phyloP scores from a whole-genome alignment of 2,888 invertebrate species.

The Harpagoxenus sublaevis region DNA sequence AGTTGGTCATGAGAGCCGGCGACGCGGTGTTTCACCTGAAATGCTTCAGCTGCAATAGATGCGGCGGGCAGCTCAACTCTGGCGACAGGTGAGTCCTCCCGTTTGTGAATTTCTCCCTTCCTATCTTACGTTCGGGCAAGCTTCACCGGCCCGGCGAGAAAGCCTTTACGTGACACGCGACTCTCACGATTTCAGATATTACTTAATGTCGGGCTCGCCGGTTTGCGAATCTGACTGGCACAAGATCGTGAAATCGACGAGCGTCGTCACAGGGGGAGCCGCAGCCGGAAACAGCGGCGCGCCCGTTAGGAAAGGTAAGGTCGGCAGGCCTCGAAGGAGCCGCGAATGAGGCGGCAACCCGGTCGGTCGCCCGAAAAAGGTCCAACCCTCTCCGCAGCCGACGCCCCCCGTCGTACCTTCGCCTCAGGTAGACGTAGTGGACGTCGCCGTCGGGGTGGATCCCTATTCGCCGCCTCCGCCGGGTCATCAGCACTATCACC shows the following conservation, averaged over 20 bases:
- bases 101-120: not conserved
- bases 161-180: not conserved
- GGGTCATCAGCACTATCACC: conserved; percentile 85
- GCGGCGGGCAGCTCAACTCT: conserved; percentile 94
- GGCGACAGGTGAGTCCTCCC: conserved; percentile 92
- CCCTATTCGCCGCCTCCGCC: conserved; percentile 86
- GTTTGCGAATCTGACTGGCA: conserved; percentile 99
- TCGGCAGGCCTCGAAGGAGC: conserved; percentile 95
- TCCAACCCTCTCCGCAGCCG: conserved; percentile 82
- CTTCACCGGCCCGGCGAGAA: too few relatives aligned
- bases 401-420: conserved; percentile 77
- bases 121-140: not conserved
- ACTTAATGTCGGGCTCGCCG: conserved; percentile 95
- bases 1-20: conserved; percentile 96
- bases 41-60: conserved; percentile 98
- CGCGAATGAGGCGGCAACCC: conserved; percentile 92
- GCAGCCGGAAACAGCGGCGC: conserved; percentile 89
- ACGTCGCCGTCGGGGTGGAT: conserved; percentile 78
- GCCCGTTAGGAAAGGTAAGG: conserved; percentile 95
- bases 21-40: conserved; percentile 96
- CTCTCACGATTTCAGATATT: conserved; percentile 89
- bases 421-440: conserved; percentile 75
- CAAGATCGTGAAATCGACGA: conserved; percentile 92
- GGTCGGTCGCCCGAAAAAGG: conserved; percentile 86
- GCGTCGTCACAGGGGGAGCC: conserved; percentile 89